These are phyloP conservation scores for Acipenser oxyrinchus DNA, from an alignment of 2,797 vertebrate species.

Conservation along the genomic window DNA sequence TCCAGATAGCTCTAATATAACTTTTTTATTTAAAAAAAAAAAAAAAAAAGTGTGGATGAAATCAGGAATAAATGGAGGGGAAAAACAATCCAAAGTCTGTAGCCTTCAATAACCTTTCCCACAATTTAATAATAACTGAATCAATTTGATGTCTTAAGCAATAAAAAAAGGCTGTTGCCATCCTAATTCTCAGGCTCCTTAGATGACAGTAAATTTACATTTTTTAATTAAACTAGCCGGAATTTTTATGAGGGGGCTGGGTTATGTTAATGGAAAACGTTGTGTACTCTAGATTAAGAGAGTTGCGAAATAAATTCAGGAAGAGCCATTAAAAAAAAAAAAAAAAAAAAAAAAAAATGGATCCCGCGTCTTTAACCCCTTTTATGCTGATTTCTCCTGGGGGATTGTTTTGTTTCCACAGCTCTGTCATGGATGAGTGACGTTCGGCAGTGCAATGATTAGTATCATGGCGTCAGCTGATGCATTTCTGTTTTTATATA, in stretches of 20 bases:
- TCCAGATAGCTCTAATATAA: too few relatives aligned
- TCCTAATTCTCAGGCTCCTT: constrained; percentile 97
- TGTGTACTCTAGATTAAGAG: constrained; percentile 99
- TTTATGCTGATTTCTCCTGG: constrained; percentile 85
- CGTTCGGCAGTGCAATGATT: constrained; percentile 56
- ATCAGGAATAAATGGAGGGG: constrained; percentile 41
- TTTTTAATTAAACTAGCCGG: constrained; percentile 99
- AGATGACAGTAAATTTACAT: constrained; percentile 99
- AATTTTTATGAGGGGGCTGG: constrained; percentile 99
- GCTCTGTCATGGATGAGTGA: constrained; percentile 55
- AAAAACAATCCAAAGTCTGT: constrained; percentile 62
- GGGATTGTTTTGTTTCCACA: constrained; percentile 52
- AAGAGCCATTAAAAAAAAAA: constrained; percentile 78
- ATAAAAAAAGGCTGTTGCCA: constrained; percentile 98
- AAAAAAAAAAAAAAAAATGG: constrained; percentile 61
- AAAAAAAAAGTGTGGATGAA: too few relatives aligned
- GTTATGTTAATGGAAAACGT: constrained; percentile 99
- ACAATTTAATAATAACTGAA: constrained; percentile 85
- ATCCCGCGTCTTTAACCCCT: constrained; percentile 90
- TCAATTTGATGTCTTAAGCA: constrained; percentile 99
- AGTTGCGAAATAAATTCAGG: constrained; percentile 99
- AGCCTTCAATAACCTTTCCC: constrained; percentile 72
- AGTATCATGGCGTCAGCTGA: constrained; percentile 56
- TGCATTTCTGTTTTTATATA: constrained; percentile 38
- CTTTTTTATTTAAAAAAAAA: too few relatives aligned